A percentile compares a stretch with the other conserved stretches of the same genome.
Conservation (phyloP, 2,797 vertebrate genomes). For the Smutsia gigantea region DNA sequence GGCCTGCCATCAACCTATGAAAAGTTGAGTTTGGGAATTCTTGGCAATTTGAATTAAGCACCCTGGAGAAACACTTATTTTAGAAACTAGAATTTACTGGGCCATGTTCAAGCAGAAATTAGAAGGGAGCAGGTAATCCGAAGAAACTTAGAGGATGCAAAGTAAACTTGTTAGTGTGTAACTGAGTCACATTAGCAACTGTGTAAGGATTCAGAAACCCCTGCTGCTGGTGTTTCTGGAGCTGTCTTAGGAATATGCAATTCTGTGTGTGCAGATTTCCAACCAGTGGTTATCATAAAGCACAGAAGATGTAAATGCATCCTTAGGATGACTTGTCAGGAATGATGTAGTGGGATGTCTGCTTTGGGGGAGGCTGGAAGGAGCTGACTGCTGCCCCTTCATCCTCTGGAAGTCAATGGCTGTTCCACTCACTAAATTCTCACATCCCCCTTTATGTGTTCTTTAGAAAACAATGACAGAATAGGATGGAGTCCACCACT, state of each 20-base stretch:
- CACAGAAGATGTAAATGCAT: not conserved
- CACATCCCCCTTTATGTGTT: not conserved
- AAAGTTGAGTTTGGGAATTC: not conserved
- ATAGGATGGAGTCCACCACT: not conserved
- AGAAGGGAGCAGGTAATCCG: not conserved
- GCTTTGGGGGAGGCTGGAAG: fast-evolving
- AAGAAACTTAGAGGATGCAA: not conserved
- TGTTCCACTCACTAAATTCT: not conserved
- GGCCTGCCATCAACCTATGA: not conserved
- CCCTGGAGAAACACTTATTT: not conserved
- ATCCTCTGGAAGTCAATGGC: not conserved
- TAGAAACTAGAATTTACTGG: not conserved
- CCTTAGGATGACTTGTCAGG: not conserved
- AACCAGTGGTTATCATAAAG: not conserved
- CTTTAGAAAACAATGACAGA: not conserved
- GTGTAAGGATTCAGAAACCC: not conserved
- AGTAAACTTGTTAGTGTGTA: not conserved
- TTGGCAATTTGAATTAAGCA: not conserved
- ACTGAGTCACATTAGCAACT: not conserved
- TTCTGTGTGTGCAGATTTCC: not conserved
- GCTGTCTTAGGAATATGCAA: not conserved
- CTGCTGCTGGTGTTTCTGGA: not conserved
- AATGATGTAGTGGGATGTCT: not conserved
- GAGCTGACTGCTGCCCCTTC: not conserved
- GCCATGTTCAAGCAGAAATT: not conserved